Evolutionary conservation across 2,113 vertebrate species (phyloP), one percentile per base, ranked within the genome.

Genomic region (Vulpes vulpes): DNA sequence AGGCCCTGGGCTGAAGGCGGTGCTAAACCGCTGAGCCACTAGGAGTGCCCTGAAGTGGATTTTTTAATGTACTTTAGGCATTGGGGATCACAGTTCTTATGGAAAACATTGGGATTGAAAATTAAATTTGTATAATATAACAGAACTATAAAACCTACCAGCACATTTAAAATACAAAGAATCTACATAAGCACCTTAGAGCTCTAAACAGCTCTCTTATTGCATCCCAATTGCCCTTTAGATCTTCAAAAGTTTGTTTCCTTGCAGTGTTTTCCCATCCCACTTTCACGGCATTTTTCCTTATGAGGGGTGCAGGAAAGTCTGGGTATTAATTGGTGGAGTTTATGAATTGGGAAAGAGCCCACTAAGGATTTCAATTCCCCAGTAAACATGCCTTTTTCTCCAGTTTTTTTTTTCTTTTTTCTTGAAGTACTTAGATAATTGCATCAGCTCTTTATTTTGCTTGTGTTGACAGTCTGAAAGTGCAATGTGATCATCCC

Each of bases 21-120:
- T 5, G 1, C 43, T 43, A 43, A 43, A 43, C 43, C 43, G 43
- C 43, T 6, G 43, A 43, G 43, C 43, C 43, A 43, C 43, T 43
- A 43, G 43, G 6, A 43, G 43, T 43, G 43, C 22, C 9, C 84
- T 67, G 16, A 90, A 43, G 59, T 19, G 5, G 8, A 81, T 30
- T 96, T 94, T 93, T 74, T 62, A 78, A 38, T 62, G 69, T 89
- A 67, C 78, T 95, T 92, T 91, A 17, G 80, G 49, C 25, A 59
- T 78, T 94, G 53, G 53, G 25, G 19, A 57, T 69, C 19, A 23
- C 27, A 51, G 38, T 83, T 60, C 91, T 60, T 89, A 81, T 25
- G 10, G 60, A 93, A 91, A 89, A 94, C n/a, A 51, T 30, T 57
- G 11, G 12, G 10, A 30, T n/a, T 65, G 32, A n/a, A 49, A 43